Base-by-base conservation (phyloP, 2,113 vertebrate species). In the Phalacrocorax carbo region DNA sequence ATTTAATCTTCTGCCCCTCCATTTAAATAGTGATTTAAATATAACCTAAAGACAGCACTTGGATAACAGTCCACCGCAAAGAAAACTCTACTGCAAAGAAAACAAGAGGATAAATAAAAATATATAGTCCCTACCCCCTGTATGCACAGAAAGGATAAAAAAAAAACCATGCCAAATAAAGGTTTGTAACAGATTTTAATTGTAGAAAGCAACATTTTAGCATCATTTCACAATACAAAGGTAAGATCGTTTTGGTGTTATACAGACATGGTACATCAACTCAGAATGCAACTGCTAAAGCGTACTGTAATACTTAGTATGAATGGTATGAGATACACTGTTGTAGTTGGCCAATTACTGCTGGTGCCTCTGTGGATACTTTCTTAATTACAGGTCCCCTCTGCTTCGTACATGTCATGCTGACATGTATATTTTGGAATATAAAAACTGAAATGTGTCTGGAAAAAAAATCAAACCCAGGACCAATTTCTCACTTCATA, bases 111-210 rank as follows among this genome's bases (percentile, higher is more conserved):
- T 76, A 46, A 48, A 82, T 76, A 64, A 80, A 51, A 55, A 29
- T 49, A 20, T 15, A 25, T 72, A 49, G 0, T 3, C 21, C 12
- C 27, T 4, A 3, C 8, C 10, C 17, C 10, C 57, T 38, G 15
- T 23, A 62, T 23, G 44, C 19, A 55, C 12, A 84, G 15, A 68
- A 90, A 80, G 15, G 19, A 44, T 9, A 65, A 6, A 27, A 38
- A 38, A 38, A 38, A 77, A 60, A 27, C 2, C 29, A 52, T 3
- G 7, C 10, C 70, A 62, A 84, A 73, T 38, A 65, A 73, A 81
- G 15, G 22, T 90, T 95, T 90, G 22, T 38, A 80, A 78, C 19
- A 82, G 7, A 42, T 77, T 97, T 96, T 96, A 97, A 15, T 96
- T 51, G 38, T 61, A 97, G 21, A 91, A 97, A 88, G 29, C 55